Percentiles rank a stretch among this genome's conserved stretches.
Evolutionary conservation across 2,888 invertebrate species (phyloP).

Genomic region (Neocrepidodera transversa): DNA sequence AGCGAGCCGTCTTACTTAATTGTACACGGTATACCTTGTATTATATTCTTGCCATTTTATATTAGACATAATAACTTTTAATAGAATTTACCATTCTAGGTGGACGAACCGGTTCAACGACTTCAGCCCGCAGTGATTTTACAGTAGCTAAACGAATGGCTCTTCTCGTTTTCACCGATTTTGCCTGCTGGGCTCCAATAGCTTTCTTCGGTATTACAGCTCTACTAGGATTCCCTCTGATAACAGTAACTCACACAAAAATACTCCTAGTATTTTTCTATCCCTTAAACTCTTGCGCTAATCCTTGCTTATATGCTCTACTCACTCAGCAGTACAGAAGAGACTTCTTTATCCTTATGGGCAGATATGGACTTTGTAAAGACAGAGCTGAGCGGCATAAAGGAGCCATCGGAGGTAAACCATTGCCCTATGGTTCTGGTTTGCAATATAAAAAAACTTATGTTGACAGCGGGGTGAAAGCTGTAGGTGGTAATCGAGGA

Average conservation of each 20-base stretch:
- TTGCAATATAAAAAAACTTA: conserved; percentile 50
- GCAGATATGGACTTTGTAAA: conserved; percentile 61
- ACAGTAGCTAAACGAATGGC: conserved; percentile 72
- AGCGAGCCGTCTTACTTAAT: too few relatives aligned
- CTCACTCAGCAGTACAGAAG: conserved; percentile 71
- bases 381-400: conserved; percentile 60
- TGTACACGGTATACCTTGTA: too few relatives aligned
- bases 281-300: conserved; percentile 73
- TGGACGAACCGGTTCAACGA: conserved; percentile 64
- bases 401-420: conserved; percentile 60
- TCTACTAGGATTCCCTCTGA: conserved; percentile 68
- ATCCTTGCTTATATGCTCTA: conserved; percentile 73
- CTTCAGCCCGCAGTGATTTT: conserved; percentile 59
- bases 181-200: conserved; percentile 70
- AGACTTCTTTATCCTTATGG: conserved; percentile 65
- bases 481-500: conserved; percentile 51
- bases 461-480: conserved; percentile 42
- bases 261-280: conserved; percentile 72
- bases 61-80: too few relatives aligned
- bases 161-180: conserved; percentile 71
- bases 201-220: conserved; percentile 72
- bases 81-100: conserved; percentile 38
- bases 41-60: too few relatives aligned
- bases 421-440: conserved; percentile 55
- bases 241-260: conserved; percentile 64